These are phyloP conservation scores for Centropyge bicolor DNA, from an alignment of 2,797 vertebrate species.

Conservation along the genomic window DNA sequence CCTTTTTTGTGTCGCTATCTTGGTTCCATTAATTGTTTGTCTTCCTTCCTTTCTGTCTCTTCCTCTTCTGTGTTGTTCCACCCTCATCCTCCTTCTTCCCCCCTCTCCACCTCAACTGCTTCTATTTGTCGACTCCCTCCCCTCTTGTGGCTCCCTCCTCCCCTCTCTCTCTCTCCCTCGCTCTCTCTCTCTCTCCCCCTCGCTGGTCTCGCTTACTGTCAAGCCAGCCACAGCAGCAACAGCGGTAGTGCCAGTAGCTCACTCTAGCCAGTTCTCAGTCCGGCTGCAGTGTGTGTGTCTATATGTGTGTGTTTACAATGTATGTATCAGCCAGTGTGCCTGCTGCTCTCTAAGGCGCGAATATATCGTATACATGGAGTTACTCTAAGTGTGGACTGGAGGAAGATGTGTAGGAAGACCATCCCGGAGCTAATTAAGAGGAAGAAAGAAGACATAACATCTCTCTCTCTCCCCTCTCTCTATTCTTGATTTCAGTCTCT, in stretches of 20 bases:
- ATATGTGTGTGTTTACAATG: constrained; percentile 37
- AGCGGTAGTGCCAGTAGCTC: constrained; percentile 64
- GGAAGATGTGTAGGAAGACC: constrained; percentile 52
- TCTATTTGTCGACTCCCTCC: constrained; percentile 68
- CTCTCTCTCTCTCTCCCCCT: constrained; percentile 46
- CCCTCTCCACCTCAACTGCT: constrained; percentile 50
- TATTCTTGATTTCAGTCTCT: constrained; percentile 37
- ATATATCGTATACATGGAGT: constrained; percentile 54
- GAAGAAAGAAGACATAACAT: constrained; percentile 70
- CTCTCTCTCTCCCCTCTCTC: constrained; percentile 44
- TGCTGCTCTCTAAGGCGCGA: constrained; percentile 45
- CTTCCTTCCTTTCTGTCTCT: constrained; percentile 78
- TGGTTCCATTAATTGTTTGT: constrained; percentile 72
- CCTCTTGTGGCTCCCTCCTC: constrained; percentile 34
- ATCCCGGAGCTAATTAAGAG: constrained; percentile 64
- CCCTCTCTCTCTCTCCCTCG: neutral
- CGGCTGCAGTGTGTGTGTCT: constrained; percentile 66
- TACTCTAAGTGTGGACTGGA: constrained; percentile 57
- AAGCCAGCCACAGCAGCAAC: constrained; percentile 74
- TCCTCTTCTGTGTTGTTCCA: constrained; percentile 68
- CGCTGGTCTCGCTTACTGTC: constrained; percentile 68
- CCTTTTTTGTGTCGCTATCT: constrained; percentile 60
- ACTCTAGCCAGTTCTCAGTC: constrained; percentile 70
- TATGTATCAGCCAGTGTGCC: constrained; percentile 41
- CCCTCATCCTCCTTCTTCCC: constrained; percentile 47